phyloP scores from a whole-genome alignment of 2,888 invertebrate species.

The Chaitophorus viminalis region DNA sequence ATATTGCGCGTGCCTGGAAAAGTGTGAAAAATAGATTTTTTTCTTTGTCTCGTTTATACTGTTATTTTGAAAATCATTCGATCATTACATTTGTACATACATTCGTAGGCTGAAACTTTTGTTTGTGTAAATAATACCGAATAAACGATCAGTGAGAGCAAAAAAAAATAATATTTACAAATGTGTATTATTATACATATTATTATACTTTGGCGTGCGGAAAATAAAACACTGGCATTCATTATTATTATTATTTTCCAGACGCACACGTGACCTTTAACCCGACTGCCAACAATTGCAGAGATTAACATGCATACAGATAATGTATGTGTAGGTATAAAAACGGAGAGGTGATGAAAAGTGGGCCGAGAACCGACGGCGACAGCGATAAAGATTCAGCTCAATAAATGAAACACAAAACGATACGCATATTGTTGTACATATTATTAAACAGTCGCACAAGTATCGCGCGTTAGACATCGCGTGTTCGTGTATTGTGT shows the following conservation, averaged over 20 bases:
- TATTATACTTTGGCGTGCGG: no score
- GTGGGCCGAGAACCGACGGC: neutral
- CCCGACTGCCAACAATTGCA: slow-evolving; percentile 41
- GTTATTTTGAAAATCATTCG: neutral
- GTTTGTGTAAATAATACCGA: neutral
- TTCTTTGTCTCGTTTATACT: neutral
- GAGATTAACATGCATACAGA: neutral
- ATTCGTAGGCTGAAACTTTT: neutral
- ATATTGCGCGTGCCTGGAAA: neutral
- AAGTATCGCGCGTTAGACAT: no score
- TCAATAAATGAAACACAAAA: no score
- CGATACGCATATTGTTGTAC: no score
- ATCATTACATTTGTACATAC: no score
- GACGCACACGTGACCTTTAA: slow-evolving; percentile 20
- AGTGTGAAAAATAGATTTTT: neutral
- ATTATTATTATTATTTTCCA: slow-evolving; percentile 13
- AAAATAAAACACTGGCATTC: neutral
- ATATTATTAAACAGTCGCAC: no score
- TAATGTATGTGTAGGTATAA: neutral
- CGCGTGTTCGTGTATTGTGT: no score
- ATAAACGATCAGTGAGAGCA: neutral
- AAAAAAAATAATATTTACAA: no score
- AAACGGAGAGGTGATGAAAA: no score
- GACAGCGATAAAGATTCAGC: neutral
- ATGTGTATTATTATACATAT: no score